Percentiles rank a stretch among this genome's conserved stretches.
Evolutionary conservation across 2,888 invertebrate genomes (phyloP).

Genomic region (Drosophila pseudotakahashii): DNA sequence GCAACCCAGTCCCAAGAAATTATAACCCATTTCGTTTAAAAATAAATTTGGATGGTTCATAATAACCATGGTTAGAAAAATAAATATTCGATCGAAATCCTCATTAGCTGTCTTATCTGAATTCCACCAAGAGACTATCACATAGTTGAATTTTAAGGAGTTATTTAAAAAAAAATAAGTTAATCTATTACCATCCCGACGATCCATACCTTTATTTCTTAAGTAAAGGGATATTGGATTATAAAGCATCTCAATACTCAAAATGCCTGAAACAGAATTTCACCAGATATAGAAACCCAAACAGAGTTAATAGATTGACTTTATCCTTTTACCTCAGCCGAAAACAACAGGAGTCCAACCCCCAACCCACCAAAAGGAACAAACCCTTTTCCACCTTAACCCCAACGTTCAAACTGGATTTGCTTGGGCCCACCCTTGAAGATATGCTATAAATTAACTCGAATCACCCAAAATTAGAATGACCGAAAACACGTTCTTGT

Average conservation of each 20-base stretch:
- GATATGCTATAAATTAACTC: conserved; percentile 46
- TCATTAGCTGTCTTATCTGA: no score
- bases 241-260: neutral
- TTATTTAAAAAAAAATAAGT: no score
- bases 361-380: neutral
- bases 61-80: no score
- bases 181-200: no score
- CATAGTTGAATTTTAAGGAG: no score
- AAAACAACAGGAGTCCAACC: neutral
- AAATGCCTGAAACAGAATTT: no score
- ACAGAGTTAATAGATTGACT: conserved; percentile 1
- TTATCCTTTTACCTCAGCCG: neutral
- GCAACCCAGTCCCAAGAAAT: no score
- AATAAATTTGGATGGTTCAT: no score
- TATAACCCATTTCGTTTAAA: no score
- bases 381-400: conserved; percentile 10
- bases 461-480: conserved; percentile 35
- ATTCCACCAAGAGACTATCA: no score
- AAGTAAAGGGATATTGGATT: no score
- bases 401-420: neutral
- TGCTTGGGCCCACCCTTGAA: conserved; percentile 21
- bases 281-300: neutral
- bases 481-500: conserved; percentile 45
- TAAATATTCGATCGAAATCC: no score
- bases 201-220: neutral